Conservation (phyloP, 2,113 vertebrate species). For the Anser cygnoides region DNA sequence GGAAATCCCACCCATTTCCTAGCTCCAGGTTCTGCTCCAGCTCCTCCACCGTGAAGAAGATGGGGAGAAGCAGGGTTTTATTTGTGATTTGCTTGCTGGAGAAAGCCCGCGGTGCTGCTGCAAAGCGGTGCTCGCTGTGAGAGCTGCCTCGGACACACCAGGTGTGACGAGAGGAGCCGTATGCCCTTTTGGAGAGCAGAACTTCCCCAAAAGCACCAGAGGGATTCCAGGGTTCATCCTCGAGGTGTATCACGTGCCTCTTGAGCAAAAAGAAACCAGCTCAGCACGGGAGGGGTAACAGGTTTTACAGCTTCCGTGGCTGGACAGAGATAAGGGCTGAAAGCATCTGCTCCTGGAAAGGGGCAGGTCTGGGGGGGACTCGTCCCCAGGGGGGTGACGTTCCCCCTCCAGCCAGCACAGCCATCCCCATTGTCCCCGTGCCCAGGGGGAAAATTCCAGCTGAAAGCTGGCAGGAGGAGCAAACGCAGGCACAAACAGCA, state of each 20-base stretch:
- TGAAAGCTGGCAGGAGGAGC: neutral
- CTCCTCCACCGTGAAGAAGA: no score
- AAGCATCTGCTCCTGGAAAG: neutral
- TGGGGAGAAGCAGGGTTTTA: neutral
- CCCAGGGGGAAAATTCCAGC: neutral
- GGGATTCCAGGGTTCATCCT: rapidly evolving
- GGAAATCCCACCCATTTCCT: neutral
- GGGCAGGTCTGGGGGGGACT: neutral
- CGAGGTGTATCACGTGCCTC: neutral
- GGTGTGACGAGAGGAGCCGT: neutral
- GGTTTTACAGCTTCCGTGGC: neutral
- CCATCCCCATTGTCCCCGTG: neutral
- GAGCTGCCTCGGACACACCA: neutral
- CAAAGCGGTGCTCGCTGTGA: rapidly evolving
- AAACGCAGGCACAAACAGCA: rapidly evolving
- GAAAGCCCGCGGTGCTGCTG: neutral
- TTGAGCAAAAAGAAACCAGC: neutral
- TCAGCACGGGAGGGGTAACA: neutral
- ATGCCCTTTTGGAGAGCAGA: neutral
- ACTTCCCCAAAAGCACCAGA: neutral
- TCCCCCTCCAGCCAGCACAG: neutral
- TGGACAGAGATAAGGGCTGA: neutral
- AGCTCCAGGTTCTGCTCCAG: neutral
- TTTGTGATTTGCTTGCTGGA: neutral
- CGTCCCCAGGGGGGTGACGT: neutral